A percentile compares a stretch with the other conserved stretches of the same genome.
These are phyloP conservation scores for Metalampra italica DNA, from an alignment of 2,888 invertebrate species.

Conservation along the genomic window DNA sequence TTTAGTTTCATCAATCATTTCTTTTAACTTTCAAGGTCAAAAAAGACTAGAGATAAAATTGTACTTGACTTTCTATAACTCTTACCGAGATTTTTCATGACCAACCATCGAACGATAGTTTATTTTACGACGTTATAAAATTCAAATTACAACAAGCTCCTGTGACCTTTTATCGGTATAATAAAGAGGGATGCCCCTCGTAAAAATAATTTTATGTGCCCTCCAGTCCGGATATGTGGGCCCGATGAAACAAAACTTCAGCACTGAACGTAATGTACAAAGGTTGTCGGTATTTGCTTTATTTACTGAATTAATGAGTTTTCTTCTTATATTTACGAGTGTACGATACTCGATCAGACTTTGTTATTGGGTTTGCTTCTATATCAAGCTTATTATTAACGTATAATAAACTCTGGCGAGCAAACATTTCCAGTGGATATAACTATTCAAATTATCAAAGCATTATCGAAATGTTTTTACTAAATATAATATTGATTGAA, in stretches of 20 bases:
- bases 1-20: too few relatives aligned
- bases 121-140: constrained; percentile 35
- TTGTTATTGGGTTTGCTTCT: too few relatives aligned
- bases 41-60: too few relatives aligned
- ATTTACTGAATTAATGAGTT: constrained; percentile 11
- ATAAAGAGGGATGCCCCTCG: constrained; percentile 31
- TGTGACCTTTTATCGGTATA: constrained; percentile 33
- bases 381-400: not conserved
- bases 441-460: too few relatives aligned
- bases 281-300: constrained; percentile 10
- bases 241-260: constrained; percentile 23
- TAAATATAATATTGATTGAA: too few relatives aligned
- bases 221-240: constrained; percentile 16
- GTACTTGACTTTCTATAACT: not conserved
- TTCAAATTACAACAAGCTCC: constrained; percentile 34
- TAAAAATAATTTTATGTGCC: constrained; percentile 31
- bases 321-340: not conserved
- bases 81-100: constrained; percentile 5
- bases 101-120: constrained; percentile 19
- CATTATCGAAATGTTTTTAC: too few relatives aligned
- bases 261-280: constrained; percentile 9
- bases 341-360: not conserved
- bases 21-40: too few relatives aligned
- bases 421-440: too few relatives aligned
- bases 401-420: too few relatives aligned